Percentiles rank a stretch among this genome's conserved stretches.
phyloP scores from a whole-genome alignment of 2,797 vertebrate species.

The Megaceryle alcyon region DNA sequence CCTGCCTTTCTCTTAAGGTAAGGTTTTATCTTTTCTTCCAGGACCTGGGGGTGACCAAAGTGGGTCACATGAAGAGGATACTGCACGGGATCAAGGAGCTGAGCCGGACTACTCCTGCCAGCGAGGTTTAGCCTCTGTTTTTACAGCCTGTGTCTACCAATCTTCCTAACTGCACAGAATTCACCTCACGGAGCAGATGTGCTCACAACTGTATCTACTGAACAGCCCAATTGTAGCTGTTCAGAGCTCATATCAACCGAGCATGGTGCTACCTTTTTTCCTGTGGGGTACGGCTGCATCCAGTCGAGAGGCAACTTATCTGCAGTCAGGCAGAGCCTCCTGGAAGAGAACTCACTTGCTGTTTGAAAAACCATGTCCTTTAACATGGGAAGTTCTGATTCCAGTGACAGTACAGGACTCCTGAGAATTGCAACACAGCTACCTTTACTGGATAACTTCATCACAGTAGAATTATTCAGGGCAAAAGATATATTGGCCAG shows the following conservation, averaged over 20 bases:
- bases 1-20: not conserved
- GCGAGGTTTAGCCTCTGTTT: slow-evolving; percentile 85
- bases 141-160: slow-evolving; percentile 73
- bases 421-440: slow-evolving; percentile 68
- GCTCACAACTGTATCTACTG: slow-evolving; percentile 11
- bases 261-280: slow-evolving; percentile 76
- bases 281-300: slow-evolving; percentile 39
- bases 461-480: slow-evolving; percentile 63
- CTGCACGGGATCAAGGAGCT: slow-evolving; percentile 94
- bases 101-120: slow-evolving; percentile 86
- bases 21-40: slow-evolving; percentile 70
- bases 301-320: not conserved
- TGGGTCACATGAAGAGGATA: slow-evolving; percentile 98
- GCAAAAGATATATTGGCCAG: slow-evolving; percentile 56
- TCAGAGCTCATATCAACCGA: slow-evolving; percentile 52
- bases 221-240: slow-evolving; percentile 36
- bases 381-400: not conserved
- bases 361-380: not conserved
- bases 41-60: slow-evolving; percentile 97
- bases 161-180: slow-evolving; percentile 51
- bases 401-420: slow-evolving; percentile 18
- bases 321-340: not conserved
- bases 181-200: slow-evolving; percentile 53
- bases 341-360: not conserved
- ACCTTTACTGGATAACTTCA: slow-evolving; percentile 63